Evolutionary conservation across 2,888 invertebrate species (phyloP).

Genomic region (Polia nebulosa): DNA sequence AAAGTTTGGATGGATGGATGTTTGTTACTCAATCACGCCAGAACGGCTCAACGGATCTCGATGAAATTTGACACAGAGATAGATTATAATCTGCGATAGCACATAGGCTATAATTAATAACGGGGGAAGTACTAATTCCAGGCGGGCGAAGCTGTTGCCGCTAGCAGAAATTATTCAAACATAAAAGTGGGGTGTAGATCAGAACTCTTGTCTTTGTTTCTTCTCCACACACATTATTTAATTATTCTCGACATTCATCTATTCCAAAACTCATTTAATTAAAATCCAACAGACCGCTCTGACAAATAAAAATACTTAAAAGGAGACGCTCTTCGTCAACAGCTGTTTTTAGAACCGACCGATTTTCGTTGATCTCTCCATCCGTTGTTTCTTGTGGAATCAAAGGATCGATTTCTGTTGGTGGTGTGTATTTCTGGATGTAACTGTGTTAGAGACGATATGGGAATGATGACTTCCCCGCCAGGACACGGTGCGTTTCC

Average conservation of each 20-base stretch:
- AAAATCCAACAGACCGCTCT: slow-evolving; percentile 66
- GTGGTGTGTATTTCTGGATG: slow-evolving; percentile 83
- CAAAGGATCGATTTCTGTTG: slow-evolving; percentile 62
- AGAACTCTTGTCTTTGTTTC: slow-evolving; percentile 17
- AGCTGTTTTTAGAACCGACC: slow-evolving; percentile 87
- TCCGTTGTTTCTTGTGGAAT: slow-evolving; percentile 41
- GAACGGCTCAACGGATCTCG: no score
- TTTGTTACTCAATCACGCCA: no score
- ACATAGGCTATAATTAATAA: no score
- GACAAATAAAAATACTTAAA: slow-evolving; percentile 75
- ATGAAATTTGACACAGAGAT: no score
- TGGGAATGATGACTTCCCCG: slow-evolving; percentile 88
- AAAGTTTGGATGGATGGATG: no score
- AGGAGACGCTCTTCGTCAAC: slow-evolving; percentile 83
- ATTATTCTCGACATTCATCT: slow-evolving; percentile 45
- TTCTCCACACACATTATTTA: slow-evolving; percentile 45
- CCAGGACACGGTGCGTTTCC: slow-evolving; percentile 85
- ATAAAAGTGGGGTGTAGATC: slow-evolving; percentile 1
- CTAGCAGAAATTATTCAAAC: not conserved
- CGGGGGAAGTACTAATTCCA: not conserved
- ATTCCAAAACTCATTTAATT: slow-evolving; percentile 59
- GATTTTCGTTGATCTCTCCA: slow-evolving; percentile 71
- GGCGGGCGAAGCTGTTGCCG: not conserved
- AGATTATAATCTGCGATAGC: no score
- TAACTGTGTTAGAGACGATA: slow-evolving; percentile 76